Evolutionary conservation across 2,888 invertebrate genomes (phyloP), one percentile per base, ranked within the genome.

Genomic region (Drosophila putrida): DNA sequence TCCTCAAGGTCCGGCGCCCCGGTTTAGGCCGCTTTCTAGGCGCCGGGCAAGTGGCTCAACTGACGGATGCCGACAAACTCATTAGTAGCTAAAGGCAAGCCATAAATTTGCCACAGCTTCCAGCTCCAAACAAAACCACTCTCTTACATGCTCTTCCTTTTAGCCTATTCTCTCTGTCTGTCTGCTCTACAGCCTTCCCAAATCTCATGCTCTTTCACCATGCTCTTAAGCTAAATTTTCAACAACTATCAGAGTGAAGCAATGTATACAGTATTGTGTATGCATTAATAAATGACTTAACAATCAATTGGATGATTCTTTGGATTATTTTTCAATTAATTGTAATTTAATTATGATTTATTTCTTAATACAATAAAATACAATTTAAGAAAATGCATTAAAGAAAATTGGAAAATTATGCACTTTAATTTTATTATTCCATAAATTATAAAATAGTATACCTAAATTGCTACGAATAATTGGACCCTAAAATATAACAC

Each of bases 61-160:
- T 72, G 77, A 85, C 76, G 80, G 86, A 80, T 78, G 83, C 83
- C 86, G 83, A 83, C 83, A 88, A 83, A 88, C 88, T 83, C 83
- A 83, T 83, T 83, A 83, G 88, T 82, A 80, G 83, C 83, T 82
- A 75, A 61, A 68, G 80, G 72, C 83, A 82, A 88, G 71, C 73
- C 80, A 83, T 83, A 83, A 83, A 83, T 83, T 83, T 85, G 55
- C 75, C 72, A 84, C 66, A 44, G 39, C 46, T 39, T 13, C 46
- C 70, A 69, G 82, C n/a, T 25, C 10, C 28, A 39, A 33, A 39
- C 55, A 55, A 55, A 47, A 57, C 44, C 51, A 47, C 20, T 31
- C 46, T 11, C 38, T 28, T 47, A 38, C 11, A 10, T 13, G 15
- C 33, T 20, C 27, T 44, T 13, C 27, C 35, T 51, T 11, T 33